Evolutionary conservation across 2,888 invertebrate species (phyloP), one percentile per base, ranked within the genome.

Genomic region (Tetramorium bicarinatum): DNA sequence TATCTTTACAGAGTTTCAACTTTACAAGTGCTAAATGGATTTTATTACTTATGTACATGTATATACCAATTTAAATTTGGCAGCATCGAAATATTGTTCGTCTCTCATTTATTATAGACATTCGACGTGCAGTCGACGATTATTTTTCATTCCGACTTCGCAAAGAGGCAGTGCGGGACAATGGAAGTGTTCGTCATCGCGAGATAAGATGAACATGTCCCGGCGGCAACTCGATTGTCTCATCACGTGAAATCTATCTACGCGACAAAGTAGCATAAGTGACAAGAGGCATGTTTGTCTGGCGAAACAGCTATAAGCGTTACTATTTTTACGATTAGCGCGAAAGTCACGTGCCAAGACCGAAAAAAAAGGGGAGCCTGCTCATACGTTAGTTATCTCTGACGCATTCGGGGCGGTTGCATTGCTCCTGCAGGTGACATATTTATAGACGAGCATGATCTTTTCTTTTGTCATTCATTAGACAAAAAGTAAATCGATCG

Each of bases 281-380:
- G 59, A 79, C 3, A 59, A 25, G 47, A 71, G 79, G 52, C 41
- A 71, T 38, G 47, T 49, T 38, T 52, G 66, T 47, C 56, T 21
- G 56, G 4, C 41, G 11, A 47, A 25, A 29, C 44, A 11, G 15
- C 38, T 71, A 38, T 11, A 34, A 56, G 18, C 11, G n/a, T 4
- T 59, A 79, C 79, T 71, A 79, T 79, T 79, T 79, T 79, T 79
- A 79, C 38, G 79, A 71, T 79, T 41, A 64, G 38, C 64, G 49
- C 75, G 41, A 64, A 52, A 76, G 76, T 71, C 79, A 79, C 71
- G 79, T 71, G 79, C 34, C 59, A 71, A 25, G 59, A 13, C 47
- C 38, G 59, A 79, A 77, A 71, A 49, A 69, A 79, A 69, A 69
- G 34, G 18, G 21, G 7, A 44, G 47, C 38, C 34, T 21, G 47